Base-by-base conservation (phyloP, 2,888 invertebrate genomes). In the Neoitamus cyanurus region DNA sequence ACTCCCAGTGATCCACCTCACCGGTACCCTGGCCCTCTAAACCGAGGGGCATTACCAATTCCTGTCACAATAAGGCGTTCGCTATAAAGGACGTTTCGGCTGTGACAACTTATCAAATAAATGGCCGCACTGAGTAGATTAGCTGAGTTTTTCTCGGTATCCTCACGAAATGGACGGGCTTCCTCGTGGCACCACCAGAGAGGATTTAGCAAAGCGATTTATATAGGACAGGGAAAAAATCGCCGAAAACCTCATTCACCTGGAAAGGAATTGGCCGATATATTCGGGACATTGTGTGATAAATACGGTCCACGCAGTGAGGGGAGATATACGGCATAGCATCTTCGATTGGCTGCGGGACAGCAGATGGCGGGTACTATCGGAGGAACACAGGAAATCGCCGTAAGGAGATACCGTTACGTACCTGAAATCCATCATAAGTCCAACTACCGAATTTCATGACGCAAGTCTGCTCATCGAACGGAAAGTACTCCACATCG, bases 381-480 rank as follows among this genome's bases (percentile, higher is more conserved):
- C 58, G 58, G 34, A 4, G 25, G 25, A 0, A 20, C 15, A 37
- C 34, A 36, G 34, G 31, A 80, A 20, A 58, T 48, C 48, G 20
- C 25, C 25, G 9, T 58, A 58, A 58, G 58, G 9, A 20, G 25
- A 9, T 58, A 31, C 31, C 68, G 28, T 25, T 69, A 82, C 69
- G 90, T 90, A 95, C 95, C 94, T 95, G 95, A 90, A 95, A 95
- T 86, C 96, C 96, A 90, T 96, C 96, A 91, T 96, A 96, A 36
- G 96, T 96, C 96, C 96, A 96, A 87, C 91, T 91, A 88, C 96
- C 96, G 89, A 96, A 96, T 91, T 96, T 96, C 96, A 96, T 96
- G 89, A 96, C 95, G 91, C 96, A 96, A 85, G 96, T 96, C 90
- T 96, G 96, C 90, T 96, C 95, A 91, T 96, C 96, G 91, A 96